Evolutionary conservation across 2,797 vertebrate genomes (phyloP), one percentile per base, ranked within the genome.

Genomic region (Taenioides sp.): DNA sequence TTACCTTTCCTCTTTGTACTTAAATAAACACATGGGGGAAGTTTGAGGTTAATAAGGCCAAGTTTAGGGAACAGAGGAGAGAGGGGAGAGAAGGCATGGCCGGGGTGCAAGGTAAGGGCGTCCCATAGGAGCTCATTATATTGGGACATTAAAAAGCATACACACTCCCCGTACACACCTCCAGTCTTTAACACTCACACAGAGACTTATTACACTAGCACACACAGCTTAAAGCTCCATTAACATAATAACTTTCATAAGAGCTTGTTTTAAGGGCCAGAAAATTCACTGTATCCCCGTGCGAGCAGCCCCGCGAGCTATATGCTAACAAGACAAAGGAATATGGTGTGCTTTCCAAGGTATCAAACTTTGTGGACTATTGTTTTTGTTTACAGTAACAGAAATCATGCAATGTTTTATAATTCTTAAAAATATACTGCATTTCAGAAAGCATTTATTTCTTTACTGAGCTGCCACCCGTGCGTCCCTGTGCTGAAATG

Each of bases 41-140:
- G 84, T 14, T 28, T 78, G 59, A 85, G 89, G 88, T 92, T 89
- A 91, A 90, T 86, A 85, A 84, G 91, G 89, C 86, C 89, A 90
- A 84, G 89, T 90, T 89, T 84, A 85, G 81, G 84, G 79, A 70
- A 76, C 65, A 52, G 65, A 28, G 27, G 72, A 76, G 67, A 14
- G 61, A 72, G 72, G 71, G 66, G 72, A 12, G 72, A 58, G 65
- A 66, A 72, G 79, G 77, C 47, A 64, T 76, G 65, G 71, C 74
- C 70, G 75, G 72, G 80, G 69, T 81, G 80, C 75, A 75, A 78
- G 84, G 84, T 77, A 76, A 80, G 81, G 74, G 78, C 75, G 83
- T 73, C 89, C 80, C 87, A 65, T 70, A 88, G 88, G 91, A 91
- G 75, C 90, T 92, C 89, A 92, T 92, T 92, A 92, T 84, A 60